phyloP scores from a whole-genome alignment of 1,140 invertebrate species.

The Pentalonia nigronervosa region DNA sequence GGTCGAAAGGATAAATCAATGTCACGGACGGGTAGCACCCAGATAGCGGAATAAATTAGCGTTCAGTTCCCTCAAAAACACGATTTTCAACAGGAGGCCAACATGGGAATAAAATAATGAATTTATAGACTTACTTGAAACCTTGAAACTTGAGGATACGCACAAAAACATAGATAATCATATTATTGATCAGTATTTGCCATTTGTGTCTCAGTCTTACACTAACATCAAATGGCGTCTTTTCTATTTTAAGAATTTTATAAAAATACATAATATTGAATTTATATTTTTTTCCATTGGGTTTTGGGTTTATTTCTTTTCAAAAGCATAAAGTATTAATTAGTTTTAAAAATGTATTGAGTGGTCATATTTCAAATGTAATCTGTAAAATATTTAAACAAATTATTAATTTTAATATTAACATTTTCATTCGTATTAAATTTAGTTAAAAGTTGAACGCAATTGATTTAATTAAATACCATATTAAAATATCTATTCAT shows the following conservation, averaged over 20 bases:
- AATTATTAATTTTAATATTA: not conserved
- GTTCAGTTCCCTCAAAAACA: conserved; percentile 27
- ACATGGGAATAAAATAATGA: not conserved
- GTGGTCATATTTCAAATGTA: not conserved
- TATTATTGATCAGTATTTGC: not conserved
- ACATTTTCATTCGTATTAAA: not conserved
- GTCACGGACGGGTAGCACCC: conserved; percentile 34
- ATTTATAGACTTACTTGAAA: not conserved
- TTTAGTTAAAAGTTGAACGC: not conserved
- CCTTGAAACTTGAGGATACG: not conserved
- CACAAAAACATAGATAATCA: not conserved
- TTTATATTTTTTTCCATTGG: not conserved
- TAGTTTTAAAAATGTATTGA: not conserved
- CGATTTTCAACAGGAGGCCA: conserved; percentile 8
- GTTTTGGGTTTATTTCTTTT: not conserved
- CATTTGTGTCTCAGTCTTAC: not conserved
- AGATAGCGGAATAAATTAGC: conserved; percentile 48
- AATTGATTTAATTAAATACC: too few species aligned
- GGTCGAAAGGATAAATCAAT: conserved; percentile 48
- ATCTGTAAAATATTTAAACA: not conserved
- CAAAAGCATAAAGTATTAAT: not conserved
- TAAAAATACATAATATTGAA: not conserved
- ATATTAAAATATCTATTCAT: too few species aligned
- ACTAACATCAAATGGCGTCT: too few species aligned
- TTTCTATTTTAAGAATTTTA: not conserved